These are phyloP conservation scores for Tachina lurida DNA, from an alignment of 2,888 invertebrate genomes.

Conservation along the genomic window DNA sequence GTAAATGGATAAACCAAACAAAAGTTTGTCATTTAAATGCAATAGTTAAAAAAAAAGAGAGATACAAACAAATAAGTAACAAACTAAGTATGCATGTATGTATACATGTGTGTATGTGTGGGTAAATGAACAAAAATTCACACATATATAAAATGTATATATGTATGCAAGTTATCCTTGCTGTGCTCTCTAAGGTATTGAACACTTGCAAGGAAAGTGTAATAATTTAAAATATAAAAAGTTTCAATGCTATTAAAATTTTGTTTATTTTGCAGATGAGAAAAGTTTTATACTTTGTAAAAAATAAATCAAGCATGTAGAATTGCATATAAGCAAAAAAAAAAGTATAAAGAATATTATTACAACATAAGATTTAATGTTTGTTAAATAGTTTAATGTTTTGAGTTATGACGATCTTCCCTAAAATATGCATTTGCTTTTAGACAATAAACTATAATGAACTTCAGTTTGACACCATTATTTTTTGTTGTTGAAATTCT, in stretches of 20 bases:
- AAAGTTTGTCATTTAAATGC: constrained; percentile 64
- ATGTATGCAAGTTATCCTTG: background rate
- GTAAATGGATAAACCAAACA: constrained; percentile 66
- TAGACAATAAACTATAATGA: constrained; percentile 3
- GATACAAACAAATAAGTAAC: constrained; percentile 46
- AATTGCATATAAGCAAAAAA: too few species aligned
- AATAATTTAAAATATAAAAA: background rate
- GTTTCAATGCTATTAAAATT: background rate
- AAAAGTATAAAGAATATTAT: too few species aligned
- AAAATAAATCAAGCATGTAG: too few species aligned
- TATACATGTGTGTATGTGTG: background rate
- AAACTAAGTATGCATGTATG: constrained; percentile 5
- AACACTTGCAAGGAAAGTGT: background rate
- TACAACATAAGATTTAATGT: too few species aligned
- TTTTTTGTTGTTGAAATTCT: background rate
- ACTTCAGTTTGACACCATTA: constrained; percentile 10
- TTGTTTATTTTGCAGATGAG: background rate
- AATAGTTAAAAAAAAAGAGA: constrained; percentile 70
- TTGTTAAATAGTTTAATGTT: background rate
- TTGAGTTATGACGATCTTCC: constrained; percentile 2
- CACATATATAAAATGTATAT: background rate
- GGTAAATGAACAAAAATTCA: background rate
- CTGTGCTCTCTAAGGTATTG: background rate
- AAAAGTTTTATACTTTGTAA: too few species aligned
- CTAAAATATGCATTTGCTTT: background rate